Base-by-base conservation (phyloP, 2,888 invertebrate genomes). In the Cremastinae sp. region DNA sequence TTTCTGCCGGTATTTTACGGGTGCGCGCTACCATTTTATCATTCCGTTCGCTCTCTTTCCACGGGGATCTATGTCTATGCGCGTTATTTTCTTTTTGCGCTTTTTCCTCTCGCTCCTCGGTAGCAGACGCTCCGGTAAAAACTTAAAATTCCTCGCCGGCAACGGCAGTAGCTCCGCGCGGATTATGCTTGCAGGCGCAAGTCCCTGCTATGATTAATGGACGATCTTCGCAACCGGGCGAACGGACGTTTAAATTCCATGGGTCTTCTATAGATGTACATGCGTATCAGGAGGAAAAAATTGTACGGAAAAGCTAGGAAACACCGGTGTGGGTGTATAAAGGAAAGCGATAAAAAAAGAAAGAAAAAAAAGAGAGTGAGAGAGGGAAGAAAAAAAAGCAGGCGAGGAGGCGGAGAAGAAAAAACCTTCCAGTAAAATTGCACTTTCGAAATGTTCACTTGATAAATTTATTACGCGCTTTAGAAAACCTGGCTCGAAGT, bases 131-230 rank as follows among this genome's bases (percentile, higher is more conserved):
- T 39, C 47, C 10, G 56, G 64, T 55, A 71, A 71, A 71, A 71
- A 71, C 55, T 55, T 49, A 64, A 71, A 71, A 71, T 71, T 72
- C 71, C 56, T 64, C 55, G 64, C 39, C 47, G 62, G 71, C 71
- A 64, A 64, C 71, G 62, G 39, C 56, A 55, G 47, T 71, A 47
- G 47, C 68, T 58, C 64, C 39, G n/a, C 47, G 56, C 28, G 56
- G 71, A 64, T 68, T 55, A 58, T 64, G 64, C 64, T n/a, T 47
- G 14, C 56, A 47, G 62, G 71, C 64, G 43, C 64, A 58, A 64
- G 18, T 72, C 64, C 37, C 55, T 70, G 64, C 49, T 64, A 64
- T 64, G 64, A 72, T 72, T 72, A 64, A 72, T 64, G 56, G 64
- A 64, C 64, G 71, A 56, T 64, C 71, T 49, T 64, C 28, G 41